Evolutionary conservation across 2,113 vertebrate genomes (phyloP).

Genomic region (Emydura subglobosa): DNA sequence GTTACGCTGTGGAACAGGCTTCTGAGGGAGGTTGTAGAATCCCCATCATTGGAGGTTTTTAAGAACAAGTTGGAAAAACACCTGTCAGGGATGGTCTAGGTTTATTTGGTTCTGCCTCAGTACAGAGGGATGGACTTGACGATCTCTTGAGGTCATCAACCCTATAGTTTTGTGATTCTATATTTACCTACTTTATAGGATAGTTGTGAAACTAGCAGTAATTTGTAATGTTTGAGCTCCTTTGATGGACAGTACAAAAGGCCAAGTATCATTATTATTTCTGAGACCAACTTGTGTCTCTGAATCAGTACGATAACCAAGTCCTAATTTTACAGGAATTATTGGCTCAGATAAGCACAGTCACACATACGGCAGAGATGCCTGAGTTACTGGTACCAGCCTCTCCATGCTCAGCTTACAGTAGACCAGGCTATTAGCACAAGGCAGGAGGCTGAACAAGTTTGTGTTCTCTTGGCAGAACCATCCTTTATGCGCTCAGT

Average conservation of each 20-base stretch:
- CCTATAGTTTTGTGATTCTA: background rate
- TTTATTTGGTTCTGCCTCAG: too few relatives aligned
- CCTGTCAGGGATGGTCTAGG: background rate
- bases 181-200: conserved; percentile 3
- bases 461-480: conserved; percentile 17
- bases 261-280: background rate
- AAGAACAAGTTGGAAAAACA: background rate
- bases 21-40: background rate
- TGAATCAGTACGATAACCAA: background rate
- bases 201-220: background rate
- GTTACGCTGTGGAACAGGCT: background rate
- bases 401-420: background rate
- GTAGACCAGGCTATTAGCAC: background rate
- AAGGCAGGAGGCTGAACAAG: background rate
- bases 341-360: background rate
- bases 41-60: background rate
- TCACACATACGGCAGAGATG: background rate
- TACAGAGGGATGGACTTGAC: background rate
- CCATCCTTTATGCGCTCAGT: conserved; percentile 23
- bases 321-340: background rate
- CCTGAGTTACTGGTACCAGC: background rate
- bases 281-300: accelerated
- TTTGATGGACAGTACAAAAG: background rate
- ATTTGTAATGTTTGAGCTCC: background rate
- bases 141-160: background rate